A percentile compares a stretch with the other conserved stretches of the same genome.
Conservation (phyloP, 35 echinoderm and acorn worm genomes). For the Apostichopus japonicus region DNA sequence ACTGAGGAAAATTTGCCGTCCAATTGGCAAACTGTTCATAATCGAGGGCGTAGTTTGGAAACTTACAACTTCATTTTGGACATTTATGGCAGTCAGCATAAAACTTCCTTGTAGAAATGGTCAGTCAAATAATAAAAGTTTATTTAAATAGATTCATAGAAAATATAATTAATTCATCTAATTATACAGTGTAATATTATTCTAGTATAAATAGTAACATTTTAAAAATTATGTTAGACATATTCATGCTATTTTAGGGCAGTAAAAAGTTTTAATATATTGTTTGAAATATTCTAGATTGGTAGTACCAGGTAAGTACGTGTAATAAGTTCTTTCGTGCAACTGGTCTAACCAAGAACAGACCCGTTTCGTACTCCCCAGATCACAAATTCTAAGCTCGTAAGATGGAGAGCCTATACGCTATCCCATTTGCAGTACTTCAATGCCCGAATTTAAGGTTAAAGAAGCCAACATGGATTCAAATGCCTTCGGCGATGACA, state of each 20-base stretch:
- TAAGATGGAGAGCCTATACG: constrained; percentile 80
- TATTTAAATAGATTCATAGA: too few species aligned
- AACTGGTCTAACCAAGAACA: not conserved
- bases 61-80: too few species aligned
- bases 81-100: too few species aligned
- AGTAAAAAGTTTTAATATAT: not conserved
- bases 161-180: too few species aligned
- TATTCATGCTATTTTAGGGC: not conserved
- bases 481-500: constrained; percentile 89
- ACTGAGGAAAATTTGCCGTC: not conserved
- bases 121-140: too few species aligned
- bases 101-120: too few species aligned
- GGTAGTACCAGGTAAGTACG: constrained; percentile 13
- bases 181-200: too few species aligned
- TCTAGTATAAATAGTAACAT: not conserved
- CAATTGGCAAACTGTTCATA: too few species aligned
- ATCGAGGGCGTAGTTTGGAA: too few species aligned
- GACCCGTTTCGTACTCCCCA: not conserved
- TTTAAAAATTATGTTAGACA: not conserved
- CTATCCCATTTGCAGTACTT: constrained; percentile 86
- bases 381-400: not conserved
- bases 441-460: constrained; percentile 90
- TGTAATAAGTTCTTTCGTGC: not conserved
- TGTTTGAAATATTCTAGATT: not conserved
- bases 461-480: constrained; percentile 91